These are phyloP conservation scores for Centrocercus urophasianus DNA, from an alignment of 2,113 vertebrate species.

Conservation along the genomic window DNA sequence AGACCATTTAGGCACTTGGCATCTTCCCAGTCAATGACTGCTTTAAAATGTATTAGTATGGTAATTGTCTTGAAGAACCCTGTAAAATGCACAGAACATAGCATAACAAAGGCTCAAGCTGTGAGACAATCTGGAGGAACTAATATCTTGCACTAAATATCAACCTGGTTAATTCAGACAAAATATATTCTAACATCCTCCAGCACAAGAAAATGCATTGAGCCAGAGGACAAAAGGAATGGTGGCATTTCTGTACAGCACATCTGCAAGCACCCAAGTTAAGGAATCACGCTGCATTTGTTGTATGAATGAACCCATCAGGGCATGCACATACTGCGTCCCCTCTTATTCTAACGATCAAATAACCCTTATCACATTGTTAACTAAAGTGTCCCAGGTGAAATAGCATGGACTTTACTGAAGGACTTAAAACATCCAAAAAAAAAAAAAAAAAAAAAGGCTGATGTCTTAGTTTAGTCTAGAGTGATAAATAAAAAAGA, in stretches of 20 bases:
- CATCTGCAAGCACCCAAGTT: background rate
- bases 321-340: background rate
- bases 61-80: conserved; percentile 64
- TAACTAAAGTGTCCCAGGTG: background rate
- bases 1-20: conserved; percentile 45
- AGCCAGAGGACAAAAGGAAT: background rate
- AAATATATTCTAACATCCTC: background rate
- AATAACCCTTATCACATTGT: background rate
- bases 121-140: conserved; percentile 73
- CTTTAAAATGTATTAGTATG: conserved; percentile 67
- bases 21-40: conserved; percentile 44
- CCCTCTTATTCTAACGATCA: background rate
- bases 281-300: background rate
- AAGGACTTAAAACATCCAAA: background rate
- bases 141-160: conserved; percentile 59
- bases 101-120: conserved; percentile 71
- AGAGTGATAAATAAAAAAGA: background rate
- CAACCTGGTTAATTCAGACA: conserved; percentile 61
- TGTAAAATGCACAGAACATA: conserved; percentile 27
- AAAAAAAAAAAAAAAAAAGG: background rate
- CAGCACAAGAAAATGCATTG: background rate
- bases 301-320: background rate
- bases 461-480: background rate
- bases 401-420: background rate
- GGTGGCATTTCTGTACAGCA: background rate